These are phyloP conservation scores for Parambassis ranga DNA, from an alignment of 2,797 vertebrate species.

Conservation along the genomic window DNA sequence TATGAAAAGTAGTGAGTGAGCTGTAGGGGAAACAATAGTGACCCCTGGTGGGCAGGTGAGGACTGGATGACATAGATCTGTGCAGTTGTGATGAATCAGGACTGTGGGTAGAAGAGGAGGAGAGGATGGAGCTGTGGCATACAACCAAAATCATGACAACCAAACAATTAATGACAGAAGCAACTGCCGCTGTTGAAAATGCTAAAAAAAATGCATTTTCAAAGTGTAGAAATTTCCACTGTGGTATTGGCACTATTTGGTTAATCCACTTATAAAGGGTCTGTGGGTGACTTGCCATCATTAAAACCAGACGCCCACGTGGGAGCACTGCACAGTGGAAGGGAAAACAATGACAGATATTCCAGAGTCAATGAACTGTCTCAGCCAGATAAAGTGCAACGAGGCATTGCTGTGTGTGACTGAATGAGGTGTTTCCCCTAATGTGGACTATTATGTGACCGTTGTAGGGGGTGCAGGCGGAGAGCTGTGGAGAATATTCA, in stretches of 20 bases:
- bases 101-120: background rate
- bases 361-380: conserved; percentile 61
- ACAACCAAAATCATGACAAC: conserved; percentile 43
- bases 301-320: conserved; percentile 61
- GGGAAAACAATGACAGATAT: conserved; percentile 58
- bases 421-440: conserved; percentile 70
- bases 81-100: conserved; percentile 9
- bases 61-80: background rate
- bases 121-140: background rate
- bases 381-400: conserved; percentile 47
- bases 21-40: background rate
- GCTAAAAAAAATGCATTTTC: background rate
- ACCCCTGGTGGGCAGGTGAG: background rate
- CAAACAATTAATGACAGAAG: conserved; percentile 56
- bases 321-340: conserved; percentile 35
- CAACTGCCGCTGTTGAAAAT: conserved; percentile 32
- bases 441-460: conserved; percentile 63
- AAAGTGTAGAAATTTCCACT: conserved; percentile 61
- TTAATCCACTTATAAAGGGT: conserved; percentile 32
- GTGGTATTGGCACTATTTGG: conserved; percentile 38
- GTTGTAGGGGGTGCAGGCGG: conserved; percentile 39
- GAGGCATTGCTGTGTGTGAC: conserved; percentile 65
- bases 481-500: conserved; percentile 53
- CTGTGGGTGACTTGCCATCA: conserved; percentile 53
- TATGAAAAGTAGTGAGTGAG: no score